Evolutionary conservation across 2,888 invertebrate genomes (phyloP).

Genomic region (Tiphia femorata): DNA sequence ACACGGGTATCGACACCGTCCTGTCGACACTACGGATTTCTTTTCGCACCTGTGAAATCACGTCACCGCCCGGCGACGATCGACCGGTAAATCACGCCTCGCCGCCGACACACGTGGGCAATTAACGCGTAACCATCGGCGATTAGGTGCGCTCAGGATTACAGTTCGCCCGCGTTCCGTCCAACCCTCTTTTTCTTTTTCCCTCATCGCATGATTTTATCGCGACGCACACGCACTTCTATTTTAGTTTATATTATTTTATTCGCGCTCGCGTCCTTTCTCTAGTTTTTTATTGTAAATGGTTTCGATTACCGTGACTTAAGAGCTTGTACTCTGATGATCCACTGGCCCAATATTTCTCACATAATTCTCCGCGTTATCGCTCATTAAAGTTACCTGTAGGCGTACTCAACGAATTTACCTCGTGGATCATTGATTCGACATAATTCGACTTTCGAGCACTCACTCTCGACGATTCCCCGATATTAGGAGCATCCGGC

Average conservation of each 20-base stretch:
- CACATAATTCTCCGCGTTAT: too few relatives aligned
- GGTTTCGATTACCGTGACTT: too few relatives aligned
- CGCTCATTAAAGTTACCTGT: too few relatives aligned
- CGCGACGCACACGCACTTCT: too few relatives aligned
- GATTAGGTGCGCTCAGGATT: constrained; percentile 51
- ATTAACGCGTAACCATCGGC: constrained; percentile 50
- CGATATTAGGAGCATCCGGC: background rate
- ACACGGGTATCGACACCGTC: constrained; percentile 34
- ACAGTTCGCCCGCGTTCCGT: constrained; percentile 39
- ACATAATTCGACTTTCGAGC: too few relatives aligned
- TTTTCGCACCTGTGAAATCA: constrained; percentile 42
- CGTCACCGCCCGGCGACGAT: constrained; percentile 12
- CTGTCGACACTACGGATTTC: too few relatives aligned
- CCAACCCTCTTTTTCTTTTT: constrained; percentile 12
- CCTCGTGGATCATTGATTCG: too few relatives aligned
- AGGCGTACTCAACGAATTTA: too few relatives aligned
- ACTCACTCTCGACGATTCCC: background rate
- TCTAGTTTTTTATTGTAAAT: background rate
- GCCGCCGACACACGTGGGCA: constrained; percentile 46
- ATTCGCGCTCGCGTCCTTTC: too few relatives aligned
- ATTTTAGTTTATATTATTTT: too few relatives aligned
- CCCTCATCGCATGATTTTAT: constrained; percentile 30
- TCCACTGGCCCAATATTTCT: too few relatives aligned
- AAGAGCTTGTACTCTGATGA: too few relatives aligned
- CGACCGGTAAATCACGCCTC: constrained; percentile 58